Evolutionary conservation across 2,888 invertebrate species (phyloP).

Genomic region (Lycocerus yunnanus): DNA sequence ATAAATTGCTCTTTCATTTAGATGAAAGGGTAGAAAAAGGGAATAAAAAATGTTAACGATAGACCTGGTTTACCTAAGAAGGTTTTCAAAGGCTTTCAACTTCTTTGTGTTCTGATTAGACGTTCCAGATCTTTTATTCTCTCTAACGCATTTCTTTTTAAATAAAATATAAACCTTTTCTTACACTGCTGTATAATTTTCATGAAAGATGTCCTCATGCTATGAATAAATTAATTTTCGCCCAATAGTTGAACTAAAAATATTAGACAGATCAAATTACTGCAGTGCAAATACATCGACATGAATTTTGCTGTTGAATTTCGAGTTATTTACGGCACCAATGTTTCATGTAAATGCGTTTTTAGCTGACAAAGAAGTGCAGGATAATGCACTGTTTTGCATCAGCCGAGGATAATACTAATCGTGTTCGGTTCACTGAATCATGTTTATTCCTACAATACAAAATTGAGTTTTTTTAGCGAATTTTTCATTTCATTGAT

Average conservation of each 20-base stretch:
- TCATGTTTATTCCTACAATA: neutral
- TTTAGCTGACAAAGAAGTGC: neutral
- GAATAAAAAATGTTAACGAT: constrained; percentile 31
- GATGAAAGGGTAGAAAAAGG: constrained; percentile 16
- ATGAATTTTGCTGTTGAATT: neutral
- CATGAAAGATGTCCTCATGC: neutral
- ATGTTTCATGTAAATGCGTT: neutral
- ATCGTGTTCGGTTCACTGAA: neutral
- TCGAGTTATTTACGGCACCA: neutral
- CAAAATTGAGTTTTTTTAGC: neutral
- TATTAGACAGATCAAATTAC: neutral
- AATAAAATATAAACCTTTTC: neutral
- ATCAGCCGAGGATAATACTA: neutral
- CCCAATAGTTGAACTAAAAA: neutral
- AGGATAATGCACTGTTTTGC: neutral
- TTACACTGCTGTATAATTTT: neutral
- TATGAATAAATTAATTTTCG: neutral
- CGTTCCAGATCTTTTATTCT: constrained; percentile 22
- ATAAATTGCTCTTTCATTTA: constrained; percentile 29
- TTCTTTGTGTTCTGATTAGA: constrained; percentile 29
- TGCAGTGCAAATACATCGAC: neutral
- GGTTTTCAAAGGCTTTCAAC: constrained; percentile 22
- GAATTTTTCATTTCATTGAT: neutral
- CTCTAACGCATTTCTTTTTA: constrained; percentile 8
- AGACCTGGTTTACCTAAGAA: constrained; percentile 31